Conservation (phyloP, 2,888 invertebrate species). For the Tetragonula carbonaria region DNA sequence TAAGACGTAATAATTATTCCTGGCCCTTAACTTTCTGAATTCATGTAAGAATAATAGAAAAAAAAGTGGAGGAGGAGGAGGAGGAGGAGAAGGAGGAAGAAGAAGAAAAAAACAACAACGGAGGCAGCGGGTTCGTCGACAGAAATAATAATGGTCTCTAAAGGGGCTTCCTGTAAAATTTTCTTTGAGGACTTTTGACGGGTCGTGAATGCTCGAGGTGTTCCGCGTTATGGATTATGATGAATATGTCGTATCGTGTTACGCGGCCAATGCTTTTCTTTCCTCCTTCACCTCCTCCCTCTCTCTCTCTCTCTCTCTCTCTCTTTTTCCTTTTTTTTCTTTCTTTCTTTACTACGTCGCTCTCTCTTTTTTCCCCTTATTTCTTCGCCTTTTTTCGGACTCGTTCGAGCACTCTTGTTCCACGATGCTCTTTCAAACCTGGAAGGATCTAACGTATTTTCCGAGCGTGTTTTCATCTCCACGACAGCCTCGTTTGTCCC, state of each 20-base stretch:
- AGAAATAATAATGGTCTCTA: constrained; percentile 74
- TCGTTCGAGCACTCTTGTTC: constrained; percentile 11
- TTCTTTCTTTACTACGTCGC: constrained; percentile 5
- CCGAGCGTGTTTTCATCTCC: neutral
- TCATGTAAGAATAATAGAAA: constrained; percentile 43
- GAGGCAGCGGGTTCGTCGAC: constrained; percentile 51
- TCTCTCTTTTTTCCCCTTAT: neutral
- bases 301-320: constrained; percentile 8
- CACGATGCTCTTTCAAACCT: constrained; percentile 31
- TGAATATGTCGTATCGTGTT: constrained; percentile 80
- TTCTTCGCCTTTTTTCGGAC: neutral
- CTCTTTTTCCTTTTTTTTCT: neutral
- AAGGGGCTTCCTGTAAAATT: constrained; percentile 76
- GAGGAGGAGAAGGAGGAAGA: too few species aligned
- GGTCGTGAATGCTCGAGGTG: constrained; percentile 77
- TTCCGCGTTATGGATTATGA: constrained; percentile 80
- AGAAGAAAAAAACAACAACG: constrained; percentile 62
- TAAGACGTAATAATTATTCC: constrained; percentile 71
- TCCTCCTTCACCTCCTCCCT: constrained; percentile 35
- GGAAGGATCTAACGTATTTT: constrained; percentile 3
- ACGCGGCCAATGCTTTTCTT: constrained; percentile 67
- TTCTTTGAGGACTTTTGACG: constrained; percentile 79
- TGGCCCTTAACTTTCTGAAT: constrained; percentile 73
- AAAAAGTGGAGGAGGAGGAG: neutral
- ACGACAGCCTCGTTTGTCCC: neutral